Evolutionary conservation across 2,113 vertebrate genomes (phyloP), one percentile per base, ranked within the genome.

Genomic region (Thamnophis sirtalis): DNA sequence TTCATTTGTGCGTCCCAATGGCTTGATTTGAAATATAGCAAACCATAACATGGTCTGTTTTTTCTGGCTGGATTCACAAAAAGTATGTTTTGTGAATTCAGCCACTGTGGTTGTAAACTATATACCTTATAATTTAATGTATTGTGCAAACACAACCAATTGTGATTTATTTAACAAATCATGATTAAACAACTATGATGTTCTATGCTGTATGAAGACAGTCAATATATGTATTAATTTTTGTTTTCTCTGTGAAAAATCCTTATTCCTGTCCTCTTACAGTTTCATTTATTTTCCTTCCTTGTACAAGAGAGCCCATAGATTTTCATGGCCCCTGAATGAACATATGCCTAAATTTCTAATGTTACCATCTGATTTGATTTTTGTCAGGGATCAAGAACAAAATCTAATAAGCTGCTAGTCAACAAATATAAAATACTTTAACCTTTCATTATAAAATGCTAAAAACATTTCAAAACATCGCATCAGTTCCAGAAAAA

Each of bases 371-470:
- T 50, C 84, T 50, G 48, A 26, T 88, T 88, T 88, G 33, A 88
- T 88, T 33, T 56, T 56, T 15, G 21, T 33, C 87, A 56, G 21
- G 6, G 54, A 22, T 26, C 86, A 87, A 54, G 28, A 19, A 26
- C 26, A 11, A 60, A 89, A 89, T 88, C 22, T 48, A 89, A 26
- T 60, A 60, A 89, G 11, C 38, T 60, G 4, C 21, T 26, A 24
- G 43, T 63, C 26, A 43, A 48, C 56, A 89, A 89, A 28, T 89
- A 28, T 60, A 28, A 56, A 58, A 88, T 15, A 21, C 8, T 43
- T 58, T 89, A n/a, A 48, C 88, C 19, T 89, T 89, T 89, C 88
- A 58, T 48, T 63, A 60, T 60, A 63, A 89, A 89, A 89, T 89
- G 43, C 48, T 89, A 60, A 89, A 43, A 60, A 28, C 5, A 60